Conservation (phyloP, 2,888 invertebrate genomes). For the Nomada ferruginata region DNA sequence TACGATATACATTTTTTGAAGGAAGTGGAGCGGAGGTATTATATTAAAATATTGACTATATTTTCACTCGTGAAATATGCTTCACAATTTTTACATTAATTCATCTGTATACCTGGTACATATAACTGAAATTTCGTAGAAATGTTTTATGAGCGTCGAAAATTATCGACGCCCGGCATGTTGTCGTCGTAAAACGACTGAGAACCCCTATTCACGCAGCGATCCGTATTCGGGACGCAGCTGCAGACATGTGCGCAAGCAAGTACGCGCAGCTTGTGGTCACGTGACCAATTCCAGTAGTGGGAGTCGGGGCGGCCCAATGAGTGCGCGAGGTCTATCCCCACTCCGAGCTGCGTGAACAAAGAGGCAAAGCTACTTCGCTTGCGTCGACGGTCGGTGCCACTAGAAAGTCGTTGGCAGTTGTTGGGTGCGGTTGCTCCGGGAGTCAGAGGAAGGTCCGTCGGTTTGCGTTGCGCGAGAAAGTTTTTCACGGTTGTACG, state of each 20-base stretch:
- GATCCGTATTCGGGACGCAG: slow-evolving; percentile 72
- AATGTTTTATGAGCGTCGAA: slow-evolving; percentile 13
- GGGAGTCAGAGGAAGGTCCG: slow-evolving; percentile 53
- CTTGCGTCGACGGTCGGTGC: slow-evolving; percentile 70
- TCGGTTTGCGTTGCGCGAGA: slow-evolving; percentile 53
- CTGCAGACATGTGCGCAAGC: slow-evolving; percentile 58
- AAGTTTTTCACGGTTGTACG: slow-evolving; percentile 47
- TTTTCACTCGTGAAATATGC: slow-evolving; percentile 6
- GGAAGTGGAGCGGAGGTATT: neutral
- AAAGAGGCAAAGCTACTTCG: slow-evolving; percentile 79
- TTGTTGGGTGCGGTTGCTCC: slow-evolving; percentile 68
- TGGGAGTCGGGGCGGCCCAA: slow-evolving; percentile 52
- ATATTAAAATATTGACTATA: neutral
- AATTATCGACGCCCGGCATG: slow-evolving; percentile 7
- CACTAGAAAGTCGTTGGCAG: slow-evolving; percentile 81
- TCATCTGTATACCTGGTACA: neutral
- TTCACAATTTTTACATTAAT: neutral
- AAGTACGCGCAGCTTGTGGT: slow-evolving; percentile 51
- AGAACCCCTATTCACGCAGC: slow-evolving; percentile 61
- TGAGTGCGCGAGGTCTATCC: slow-evolving; percentile 66
- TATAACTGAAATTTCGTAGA: slow-evolving; percentile 34
- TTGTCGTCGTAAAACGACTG: slow-evolving; percentile 38
- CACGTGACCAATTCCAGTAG: slow-evolving; percentile 50
- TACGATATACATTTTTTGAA: no score
- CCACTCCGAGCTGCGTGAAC: slow-evolving; percentile 70